These are phyloP conservation scores for Trematocara marginatum DNA, from an alignment of 2,113 vertebrate species.

Conservation along the genomic window DNA sequence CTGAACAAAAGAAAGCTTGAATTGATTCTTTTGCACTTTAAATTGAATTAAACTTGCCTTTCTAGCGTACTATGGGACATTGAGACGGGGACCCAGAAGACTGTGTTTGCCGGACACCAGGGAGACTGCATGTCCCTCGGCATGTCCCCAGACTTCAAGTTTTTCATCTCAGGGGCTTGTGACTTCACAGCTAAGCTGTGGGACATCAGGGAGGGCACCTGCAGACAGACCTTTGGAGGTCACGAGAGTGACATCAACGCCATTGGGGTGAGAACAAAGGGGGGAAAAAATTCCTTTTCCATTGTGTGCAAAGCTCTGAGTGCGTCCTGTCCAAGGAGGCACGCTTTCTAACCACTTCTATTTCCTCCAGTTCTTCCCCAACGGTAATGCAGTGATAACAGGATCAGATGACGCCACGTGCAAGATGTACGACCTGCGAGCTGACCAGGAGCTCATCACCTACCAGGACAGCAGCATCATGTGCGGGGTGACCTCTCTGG, in stretches of 20 bases:
- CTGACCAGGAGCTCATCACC: constrained; percentile 90
- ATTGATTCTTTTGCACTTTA: neutral
- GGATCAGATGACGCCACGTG: constrained; percentile 92
- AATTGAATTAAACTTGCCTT: neutral
- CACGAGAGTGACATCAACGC: constrained; percentile 97
- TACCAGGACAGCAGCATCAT: constrained; percentile 91
- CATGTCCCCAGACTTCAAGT: constrained; percentile 89
- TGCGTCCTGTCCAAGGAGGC: neutral
- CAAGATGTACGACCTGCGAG: constrained; percentile 90
- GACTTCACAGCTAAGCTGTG: constrained; percentile 96
- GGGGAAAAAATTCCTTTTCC: neutral
- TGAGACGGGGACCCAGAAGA: constrained; percentile 93
- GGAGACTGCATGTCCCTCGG: constrained; percentile 97
- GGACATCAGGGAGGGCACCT: constrained; percentile 88
- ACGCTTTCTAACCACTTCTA: neutral
- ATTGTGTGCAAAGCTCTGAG: neutral
- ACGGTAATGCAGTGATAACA: constrained; percentile 88
- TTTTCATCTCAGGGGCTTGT: constrained; percentile 93
- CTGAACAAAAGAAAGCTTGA: neutral
- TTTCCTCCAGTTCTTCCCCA: constrained; percentile 88
- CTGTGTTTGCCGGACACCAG: constrained; percentile 85
- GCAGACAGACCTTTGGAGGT: constrained; percentile 91
- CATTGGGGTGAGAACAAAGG: constrained; percentile 77
- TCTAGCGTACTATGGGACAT: constrained; percentile 92
- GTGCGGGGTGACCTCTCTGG: constrained; percentile 92